Conservation (phyloP, 2,888 invertebrate genomes). For the Amphipoea oculea region DNA sequence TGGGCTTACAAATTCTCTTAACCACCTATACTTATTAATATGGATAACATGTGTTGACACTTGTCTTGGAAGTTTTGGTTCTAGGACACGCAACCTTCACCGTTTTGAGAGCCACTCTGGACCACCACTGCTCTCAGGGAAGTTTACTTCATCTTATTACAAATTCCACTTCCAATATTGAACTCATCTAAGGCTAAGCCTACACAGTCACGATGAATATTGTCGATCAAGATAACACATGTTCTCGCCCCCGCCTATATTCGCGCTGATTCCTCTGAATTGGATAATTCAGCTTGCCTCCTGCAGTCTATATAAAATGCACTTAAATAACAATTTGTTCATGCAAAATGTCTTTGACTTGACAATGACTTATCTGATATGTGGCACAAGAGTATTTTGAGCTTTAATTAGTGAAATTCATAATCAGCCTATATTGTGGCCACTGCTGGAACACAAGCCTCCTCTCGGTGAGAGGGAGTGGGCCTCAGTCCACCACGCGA, state of each 20-base stretch:
- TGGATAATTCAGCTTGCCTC: slow-evolving; percentile 56
- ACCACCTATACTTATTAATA: too few species aligned
- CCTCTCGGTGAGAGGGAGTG: too few species aligned
- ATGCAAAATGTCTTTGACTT: slow-evolving; percentile 13
- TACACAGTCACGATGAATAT: slow-evolving; percentile 14
- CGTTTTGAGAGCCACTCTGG: too few species aligned
- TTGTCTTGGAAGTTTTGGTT: too few species aligned
- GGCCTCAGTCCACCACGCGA: too few species aligned
- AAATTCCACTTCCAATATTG: neutral
- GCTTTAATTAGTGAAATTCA: too few species aligned
- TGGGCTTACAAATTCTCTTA: too few species aligned
- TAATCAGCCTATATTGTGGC: too few species aligned
- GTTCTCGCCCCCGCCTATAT: slow-evolving; percentile 37
- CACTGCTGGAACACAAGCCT: too few species aligned
- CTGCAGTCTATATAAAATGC: slow-evolving; percentile 28
- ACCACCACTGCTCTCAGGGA: too few species aligned
- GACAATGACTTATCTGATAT: neutral
- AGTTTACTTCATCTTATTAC: neutral
- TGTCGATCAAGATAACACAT: slow-evolving; percentile 45
- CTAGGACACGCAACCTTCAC: too few species aligned
- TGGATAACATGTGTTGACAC: too few species aligned
- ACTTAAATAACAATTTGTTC: slow-evolving; percentile 50
- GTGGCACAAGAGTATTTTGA: neutral
- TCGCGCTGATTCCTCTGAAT: slow-evolving; percentile 46
- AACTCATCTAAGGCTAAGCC: neutral